Evolutionary conservation across 2,113 vertebrate species (phyloP).

Genomic region (Cyphomyrus plagiostoma): DNA sequence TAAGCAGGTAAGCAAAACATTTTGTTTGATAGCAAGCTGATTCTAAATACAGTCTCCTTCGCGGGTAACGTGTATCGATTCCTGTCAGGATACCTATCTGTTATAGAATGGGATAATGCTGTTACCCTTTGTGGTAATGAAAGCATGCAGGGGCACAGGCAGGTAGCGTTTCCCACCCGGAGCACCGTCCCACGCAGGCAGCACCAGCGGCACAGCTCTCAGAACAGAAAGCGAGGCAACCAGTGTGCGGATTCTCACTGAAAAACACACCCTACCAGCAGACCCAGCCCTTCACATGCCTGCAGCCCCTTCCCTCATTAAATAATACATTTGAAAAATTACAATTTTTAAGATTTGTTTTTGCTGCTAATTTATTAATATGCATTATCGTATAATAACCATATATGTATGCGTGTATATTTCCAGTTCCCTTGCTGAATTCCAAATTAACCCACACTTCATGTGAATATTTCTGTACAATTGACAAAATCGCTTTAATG

Average conservation of each 20-base stretch:
- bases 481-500: neutral
- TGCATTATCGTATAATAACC: neutral
- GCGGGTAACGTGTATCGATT: neutral
- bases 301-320: neutral
- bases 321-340: neutral
- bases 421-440: neutral
- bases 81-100: neutral
- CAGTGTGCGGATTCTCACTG: neutral
- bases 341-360: neutral
- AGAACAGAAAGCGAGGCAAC: neutral
- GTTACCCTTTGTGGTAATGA: neutral
- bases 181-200: neutral
- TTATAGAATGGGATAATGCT: neutral
- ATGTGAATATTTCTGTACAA: neutral
- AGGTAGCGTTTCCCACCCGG: neutral
- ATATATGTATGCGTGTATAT: too few relatives aligned
- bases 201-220: neutral
- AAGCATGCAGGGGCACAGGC: neutral
- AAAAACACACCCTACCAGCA: neutral
- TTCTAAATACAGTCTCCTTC: neutral
- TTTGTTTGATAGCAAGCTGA: neutral
- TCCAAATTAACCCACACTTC: neutral
- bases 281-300: neutral
- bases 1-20: neutral
- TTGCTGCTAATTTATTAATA: neutral